Evolutionary conservation across 2,797 vertebrate species (phyloP).

Genomic region (Acrocephalus scirpaceus): DNA sequence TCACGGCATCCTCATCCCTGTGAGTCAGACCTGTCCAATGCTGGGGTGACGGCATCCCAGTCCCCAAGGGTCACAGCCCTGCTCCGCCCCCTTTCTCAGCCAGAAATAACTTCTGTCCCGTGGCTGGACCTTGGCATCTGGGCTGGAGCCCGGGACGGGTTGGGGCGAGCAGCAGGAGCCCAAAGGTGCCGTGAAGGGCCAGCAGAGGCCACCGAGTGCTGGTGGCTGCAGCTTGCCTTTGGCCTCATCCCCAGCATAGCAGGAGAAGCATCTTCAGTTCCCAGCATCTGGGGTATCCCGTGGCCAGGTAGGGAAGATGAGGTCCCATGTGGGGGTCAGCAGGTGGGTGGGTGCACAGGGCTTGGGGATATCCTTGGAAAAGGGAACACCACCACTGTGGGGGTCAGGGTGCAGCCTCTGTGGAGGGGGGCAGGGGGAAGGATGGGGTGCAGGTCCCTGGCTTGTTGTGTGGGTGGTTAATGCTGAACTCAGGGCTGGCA

Average conservation of each 20-base stretch:
- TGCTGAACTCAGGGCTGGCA: not conserved
- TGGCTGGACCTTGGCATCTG: slow-evolving; percentile 49
- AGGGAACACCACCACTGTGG: not conserved
- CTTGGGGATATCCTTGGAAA: not conserved
- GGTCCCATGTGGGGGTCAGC: fast-evolving
- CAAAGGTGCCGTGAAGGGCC: not conserved
- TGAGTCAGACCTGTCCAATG: not conserved
- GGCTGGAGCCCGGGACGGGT: slow-evolving; percentile 38
- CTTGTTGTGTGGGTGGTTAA: fast-evolving
- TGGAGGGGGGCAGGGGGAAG: fast-evolving
- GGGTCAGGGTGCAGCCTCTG: not conserved
- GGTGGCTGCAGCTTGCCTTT: not conserved
- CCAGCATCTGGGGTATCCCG: not conserved
- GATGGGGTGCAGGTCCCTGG: fast-evolving
- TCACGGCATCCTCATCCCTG: not conserved
- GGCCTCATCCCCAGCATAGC: not conserved
- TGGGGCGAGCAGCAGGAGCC: not conserved
- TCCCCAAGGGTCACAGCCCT: not conserved
- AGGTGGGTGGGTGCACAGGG: not conserved
- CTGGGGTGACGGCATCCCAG: not conserved
- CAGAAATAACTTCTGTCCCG: slow-evolving; percentile 76
- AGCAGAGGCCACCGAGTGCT: not conserved
- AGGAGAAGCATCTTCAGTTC: not conserved
- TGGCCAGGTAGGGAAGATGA: slow-evolving; percentile 10
- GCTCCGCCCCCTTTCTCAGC: slow-evolving; percentile 71